phyloP scores from a whole-genome alignment of 2,888 invertebrate species.

The Chesias legatella region DNA sequence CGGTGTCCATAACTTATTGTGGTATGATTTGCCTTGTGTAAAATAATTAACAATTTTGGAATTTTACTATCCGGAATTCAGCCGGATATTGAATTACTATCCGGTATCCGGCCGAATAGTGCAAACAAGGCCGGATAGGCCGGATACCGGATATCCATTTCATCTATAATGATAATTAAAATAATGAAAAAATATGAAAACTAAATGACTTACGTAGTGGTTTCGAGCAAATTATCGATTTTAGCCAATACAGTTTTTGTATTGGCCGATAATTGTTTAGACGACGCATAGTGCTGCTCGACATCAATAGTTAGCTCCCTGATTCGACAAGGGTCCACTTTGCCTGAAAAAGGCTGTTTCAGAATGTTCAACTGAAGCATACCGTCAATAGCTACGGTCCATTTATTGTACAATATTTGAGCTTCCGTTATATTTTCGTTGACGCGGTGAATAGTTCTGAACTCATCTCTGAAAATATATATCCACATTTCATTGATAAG shows the following conservation, averaged over 20 bases:
- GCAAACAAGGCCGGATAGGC: too few relatives aligned
- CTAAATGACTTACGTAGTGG: slow-evolving; percentile 33
- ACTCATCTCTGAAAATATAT: slow-evolving; percentile 44
- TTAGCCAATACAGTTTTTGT: slow-evolving; percentile 22
- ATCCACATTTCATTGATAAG: too few relatives aligned
- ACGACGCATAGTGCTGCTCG: slow-evolving; percentile 26
- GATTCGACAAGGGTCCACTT: slow-evolving; percentile 80
- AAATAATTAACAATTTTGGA: too few relatives aligned
- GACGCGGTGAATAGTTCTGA: slow-evolving; percentile 40
- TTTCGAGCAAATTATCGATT: slow-evolving; percentile 29
- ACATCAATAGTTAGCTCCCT: slow-evolving; percentile 42
- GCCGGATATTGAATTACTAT: too few relatives aligned
- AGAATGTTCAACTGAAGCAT: slow-evolving; percentile 88
- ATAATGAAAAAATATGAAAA: neutral
- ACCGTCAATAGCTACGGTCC: slow-evolving; percentile 90
- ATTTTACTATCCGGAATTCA: too few relatives aligned
- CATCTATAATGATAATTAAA: too few relatives aligned
- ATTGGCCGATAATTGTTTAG: slow-evolving; percentile 3
- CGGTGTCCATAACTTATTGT: too few relatives aligned
- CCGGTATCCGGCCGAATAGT: too few relatives aligned
- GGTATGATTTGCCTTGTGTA: too few relatives aligned
- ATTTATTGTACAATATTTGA: slow-evolving; percentile 84
- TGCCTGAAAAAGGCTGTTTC: slow-evolving; percentile 78
- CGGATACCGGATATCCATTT: too few relatives aligned
- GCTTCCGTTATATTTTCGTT: slow-evolving; percentile 46